Conservation (phyloP, 2,797 vertebrate genomes). For the Phataginus tetradactyla region DNA sequence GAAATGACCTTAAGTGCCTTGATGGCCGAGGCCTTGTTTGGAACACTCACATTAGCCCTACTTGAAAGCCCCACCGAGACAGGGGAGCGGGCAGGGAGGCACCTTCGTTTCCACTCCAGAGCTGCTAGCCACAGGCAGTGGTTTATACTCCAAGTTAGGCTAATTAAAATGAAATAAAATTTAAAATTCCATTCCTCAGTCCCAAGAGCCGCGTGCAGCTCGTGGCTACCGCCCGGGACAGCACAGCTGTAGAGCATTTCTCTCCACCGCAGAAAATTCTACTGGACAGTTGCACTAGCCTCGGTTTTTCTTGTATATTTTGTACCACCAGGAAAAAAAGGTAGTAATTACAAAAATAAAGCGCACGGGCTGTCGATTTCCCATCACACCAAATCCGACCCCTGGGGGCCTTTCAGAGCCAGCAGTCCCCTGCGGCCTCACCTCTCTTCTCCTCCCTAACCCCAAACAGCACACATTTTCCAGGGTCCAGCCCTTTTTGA, state of each 20-base stretch:
- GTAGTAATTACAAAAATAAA: not conserved
- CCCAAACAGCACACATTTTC: rapidly evolving
- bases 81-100: not conserved
- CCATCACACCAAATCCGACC: not conserved
- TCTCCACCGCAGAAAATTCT: rapidly evolving
- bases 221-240: rapidly evolving
- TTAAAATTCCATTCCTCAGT: not conserved
- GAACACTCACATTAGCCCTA: not conserved
- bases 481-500: not conserved
- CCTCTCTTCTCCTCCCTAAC: not conserved
- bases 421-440: rapidly evolving
- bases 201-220: rapidly evolving
- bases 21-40: rapidly evolving
- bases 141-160: not conserved
- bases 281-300: rapidly evolving
- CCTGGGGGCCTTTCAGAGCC: not conserved
- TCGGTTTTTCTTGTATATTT: not conserved
- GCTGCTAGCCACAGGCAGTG: not conserved
- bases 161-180: not conserved
- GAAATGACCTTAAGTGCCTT: too few relatives aligned
- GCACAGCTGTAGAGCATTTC: rapidly evolving
- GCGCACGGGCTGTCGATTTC: not conserved
- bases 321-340: not conserved
- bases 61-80: not conserved
- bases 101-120: not conserved